Evolutionary conservation across 2,113 vertebrate species (phyloP).

Genomic region (Cyrtonyx montezumae): DNA sequence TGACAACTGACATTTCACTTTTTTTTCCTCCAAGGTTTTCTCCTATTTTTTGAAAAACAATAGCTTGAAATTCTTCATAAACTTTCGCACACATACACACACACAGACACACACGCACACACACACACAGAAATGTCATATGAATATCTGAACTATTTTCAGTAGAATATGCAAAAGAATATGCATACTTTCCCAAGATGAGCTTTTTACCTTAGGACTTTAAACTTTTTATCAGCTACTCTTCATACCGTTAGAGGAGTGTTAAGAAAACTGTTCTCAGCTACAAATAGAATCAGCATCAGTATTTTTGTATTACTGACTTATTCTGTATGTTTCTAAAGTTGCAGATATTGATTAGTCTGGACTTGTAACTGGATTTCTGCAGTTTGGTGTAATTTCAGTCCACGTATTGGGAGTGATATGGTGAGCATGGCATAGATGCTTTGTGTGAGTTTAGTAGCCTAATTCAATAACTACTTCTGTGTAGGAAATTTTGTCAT

Average conservation of each 20-base stretch:
- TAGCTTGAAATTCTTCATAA: not conserved
- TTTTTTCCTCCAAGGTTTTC: not conserved
- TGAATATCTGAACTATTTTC: not conserved
- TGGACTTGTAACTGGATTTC: not conserved
- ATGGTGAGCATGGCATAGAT: not conserved
- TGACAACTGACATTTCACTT: not conserved
- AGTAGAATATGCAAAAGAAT: not conserved
- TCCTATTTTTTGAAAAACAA: not conserved
- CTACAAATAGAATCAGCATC: not conserved
- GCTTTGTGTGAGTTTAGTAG: not conserved
- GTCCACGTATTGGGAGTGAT: not conserved
- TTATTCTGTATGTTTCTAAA: not conserved
- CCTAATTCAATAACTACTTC: not conserved
- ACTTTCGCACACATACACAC: not conserved
- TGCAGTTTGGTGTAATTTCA: not conserved
- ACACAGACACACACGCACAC: not conserved
- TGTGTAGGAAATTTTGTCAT: not conserved
- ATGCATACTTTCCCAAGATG: not conserved
- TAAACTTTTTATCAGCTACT: not conserved
- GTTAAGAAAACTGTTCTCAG: not conserved
- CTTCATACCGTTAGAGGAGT: not conserved
- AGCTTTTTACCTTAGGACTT: not conserved
- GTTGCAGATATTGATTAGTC: not conserved
- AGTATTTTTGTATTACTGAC: not conserved
- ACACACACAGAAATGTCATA: not conserved